Evolutionary conservation across 2,888 invertebrate species (phyloP).

Genomic region (Lasioglossum vierecki): DNA sequence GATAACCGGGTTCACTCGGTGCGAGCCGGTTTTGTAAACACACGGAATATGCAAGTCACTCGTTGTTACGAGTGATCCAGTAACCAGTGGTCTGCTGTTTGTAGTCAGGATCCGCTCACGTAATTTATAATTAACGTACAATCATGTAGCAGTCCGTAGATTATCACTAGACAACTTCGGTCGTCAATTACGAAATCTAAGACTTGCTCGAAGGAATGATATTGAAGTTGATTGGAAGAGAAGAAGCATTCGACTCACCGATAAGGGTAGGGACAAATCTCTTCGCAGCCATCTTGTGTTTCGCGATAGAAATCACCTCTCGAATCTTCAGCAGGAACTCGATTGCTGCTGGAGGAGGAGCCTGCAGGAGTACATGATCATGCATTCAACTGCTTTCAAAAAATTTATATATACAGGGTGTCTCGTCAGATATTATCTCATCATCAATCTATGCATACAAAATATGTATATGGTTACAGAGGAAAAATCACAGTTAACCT

Average conservation of each 20-base stretch:
- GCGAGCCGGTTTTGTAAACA: background rate
- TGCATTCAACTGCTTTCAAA: background rate
- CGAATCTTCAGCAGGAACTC: conserved; percentile 95
- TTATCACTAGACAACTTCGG: background rate
- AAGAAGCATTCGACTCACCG: conserved; percentile 75
- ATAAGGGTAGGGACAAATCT: conserved; percentile 91
- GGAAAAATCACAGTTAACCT: no score
- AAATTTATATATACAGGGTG: background rate
- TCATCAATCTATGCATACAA: no score
- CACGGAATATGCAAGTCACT: background rate
- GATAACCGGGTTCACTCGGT: background rate
- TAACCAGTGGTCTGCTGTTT: background rate
- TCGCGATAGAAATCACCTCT: conserved; percentile 95
- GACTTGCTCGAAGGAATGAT: background rate
- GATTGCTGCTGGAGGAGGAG: conserved; percentile 95
- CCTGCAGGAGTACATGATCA: conserved; percentile 85
- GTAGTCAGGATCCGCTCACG: background rate
- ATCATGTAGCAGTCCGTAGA: background rate
- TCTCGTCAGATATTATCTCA: background rate
- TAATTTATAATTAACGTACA: background rate
- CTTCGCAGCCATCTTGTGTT: conserved; percentile 93
- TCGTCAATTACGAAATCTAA: background rate
- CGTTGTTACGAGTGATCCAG: background rate
- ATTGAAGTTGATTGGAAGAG: background rate
- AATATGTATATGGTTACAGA: no score